A percentile compares a stretch with the other conserved stretches of the same genome.
Evolutionary conservation across 2,797 vertebrate species (phyloP).

Genomic region (Betta splendens): DNA sequence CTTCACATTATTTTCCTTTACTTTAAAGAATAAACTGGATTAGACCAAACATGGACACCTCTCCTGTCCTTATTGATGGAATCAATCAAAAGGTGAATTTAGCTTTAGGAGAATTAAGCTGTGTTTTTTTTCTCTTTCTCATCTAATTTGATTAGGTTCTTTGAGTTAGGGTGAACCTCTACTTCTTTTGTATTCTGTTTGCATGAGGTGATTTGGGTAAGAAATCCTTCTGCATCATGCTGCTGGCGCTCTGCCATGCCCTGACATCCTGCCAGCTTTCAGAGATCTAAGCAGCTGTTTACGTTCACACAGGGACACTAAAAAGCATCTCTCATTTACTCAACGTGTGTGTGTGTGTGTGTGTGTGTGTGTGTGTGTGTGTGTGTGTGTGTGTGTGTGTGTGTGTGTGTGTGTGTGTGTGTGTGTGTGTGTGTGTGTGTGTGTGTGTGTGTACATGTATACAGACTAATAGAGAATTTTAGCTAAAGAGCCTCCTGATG

Average conservation of each 20-base stretch:
- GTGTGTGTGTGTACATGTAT: conserved; percentile 20
- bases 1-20: conserved; percentile 72
- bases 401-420: conserved; percentile 14
- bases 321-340: conserved; percentile 52
- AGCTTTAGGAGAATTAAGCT: neutral
- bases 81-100: conserved; percentile 1
- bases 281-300: conserved; percentile 49
- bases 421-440: conserved; percentile 2
- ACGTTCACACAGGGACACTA: conserved; percentile 44
- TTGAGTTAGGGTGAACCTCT: too few relatives aligned
- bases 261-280: conserved; percentile 22
- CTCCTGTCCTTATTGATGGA: conserved; percentile 44
- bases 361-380: neutral
- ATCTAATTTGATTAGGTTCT: neutral
- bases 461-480: conserved; percentile 45
- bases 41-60: conserved; percentile 69
- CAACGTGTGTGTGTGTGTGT: conserved; percentile 21
- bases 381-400: conserved; percentile 8
- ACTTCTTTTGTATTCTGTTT: too few relatives aligned
- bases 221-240: conserved; percentile 5
- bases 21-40: conserved; percentile 84
- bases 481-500: conserved; percentile 39
- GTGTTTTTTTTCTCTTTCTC: neutral
- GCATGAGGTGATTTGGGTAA: neutral
- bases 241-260: conserved; percentile 25